Conservation (phyloP, 2,113 vertebrate genomes). For the Microtus richardsoni region DNA sequence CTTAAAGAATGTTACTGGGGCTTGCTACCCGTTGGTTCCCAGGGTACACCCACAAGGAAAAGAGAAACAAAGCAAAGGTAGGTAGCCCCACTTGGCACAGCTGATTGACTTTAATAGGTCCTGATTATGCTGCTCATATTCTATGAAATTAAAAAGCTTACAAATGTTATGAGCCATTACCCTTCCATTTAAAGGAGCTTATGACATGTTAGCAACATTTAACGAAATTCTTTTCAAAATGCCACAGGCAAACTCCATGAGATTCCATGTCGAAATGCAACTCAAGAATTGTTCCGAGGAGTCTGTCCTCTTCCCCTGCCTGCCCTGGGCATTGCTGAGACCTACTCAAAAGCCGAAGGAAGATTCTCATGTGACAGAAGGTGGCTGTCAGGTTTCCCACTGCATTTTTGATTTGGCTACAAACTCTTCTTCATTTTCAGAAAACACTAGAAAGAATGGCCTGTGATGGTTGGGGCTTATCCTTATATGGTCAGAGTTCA, state of each 20-base stretch:
- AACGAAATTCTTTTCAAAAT: conserved; percentile 89
- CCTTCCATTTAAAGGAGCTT: conserved; percentile 89
- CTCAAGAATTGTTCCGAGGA: conserved; percentile 63
- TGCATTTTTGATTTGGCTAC: not conserved
- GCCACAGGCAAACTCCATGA: conserved; percentile 82
- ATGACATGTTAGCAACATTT: conserved; percentile 89
- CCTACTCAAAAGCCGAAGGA: not conserved
- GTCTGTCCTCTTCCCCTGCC: conserved; percentile 56
- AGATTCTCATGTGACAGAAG: not conserved
- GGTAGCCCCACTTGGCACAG: conserved; percentile 85
- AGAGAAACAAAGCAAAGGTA: conserved; percentile 83
- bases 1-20: conserved; percentile 39
- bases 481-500: not conserved
- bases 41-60: conserved; percentile 76
- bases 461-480: not conserved
- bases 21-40: conserved; percentile 61
- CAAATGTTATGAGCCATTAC: conserved; percentile 91
- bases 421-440: not conserved
- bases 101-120: conserved; percentile 88
- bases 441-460: not conserved
- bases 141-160: conserved; percentile 93
- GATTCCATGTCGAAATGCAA: conserved; percentile 81
- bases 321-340: not conserved
- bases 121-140: conserved; percentile 90
- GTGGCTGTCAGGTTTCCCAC: not conserved